Percentiles rank a stretch among this genome's conserved stretches.
Evolutionary conservation across 2,797 vertebrate genomes (phyloP).

Genomic region (Ceryle rudis): DNA sequence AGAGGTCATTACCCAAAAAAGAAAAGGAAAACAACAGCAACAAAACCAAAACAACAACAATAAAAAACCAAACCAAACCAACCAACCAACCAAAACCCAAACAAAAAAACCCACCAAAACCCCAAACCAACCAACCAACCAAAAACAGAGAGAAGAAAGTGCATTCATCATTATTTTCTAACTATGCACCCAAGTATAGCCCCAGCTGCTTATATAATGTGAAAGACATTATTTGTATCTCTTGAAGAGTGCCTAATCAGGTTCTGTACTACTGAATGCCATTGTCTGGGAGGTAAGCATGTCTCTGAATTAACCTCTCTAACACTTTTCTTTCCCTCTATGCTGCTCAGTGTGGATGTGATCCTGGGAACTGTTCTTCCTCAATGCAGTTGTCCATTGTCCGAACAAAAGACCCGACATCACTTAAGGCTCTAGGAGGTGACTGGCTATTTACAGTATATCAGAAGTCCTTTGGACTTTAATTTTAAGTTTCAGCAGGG

Average conservation of each 20-base stretch:
- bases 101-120: no score
- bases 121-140: no score
- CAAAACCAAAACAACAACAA: neutral
- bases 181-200: neutral
- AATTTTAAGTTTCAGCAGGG: constrained; percentile 38
- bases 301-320: constrained; percentile 41
- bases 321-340: constrained; percentile 19
- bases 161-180: neutral
- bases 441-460: constrained; percentile 44
- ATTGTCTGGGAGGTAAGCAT: constrained; percentile 15
- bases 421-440: constrained; percentile 37
- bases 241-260: constrained; percentile 28
- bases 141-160: neutral
- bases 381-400: constrained; percentile 49
- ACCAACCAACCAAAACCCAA: no score
- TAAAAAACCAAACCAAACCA: neutral
- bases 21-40: neutral
- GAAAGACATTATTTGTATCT: constrained; percentile 52
- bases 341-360: neutral
- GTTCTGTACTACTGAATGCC: constrained; percentile 19
- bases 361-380: constrained; percentile 58
- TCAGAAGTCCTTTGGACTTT: constrained; percentile 33
- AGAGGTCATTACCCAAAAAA: constrained; percentile 19
- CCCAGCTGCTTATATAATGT: neutral
- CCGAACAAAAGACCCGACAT: constrained; percentile 55